These are phyloP conservation scores for Bolinopsis microptera DNA, from an alignment of 37 sponge, comb jelly and placozoan genomes.

Conservation along the genomic window DNA sequence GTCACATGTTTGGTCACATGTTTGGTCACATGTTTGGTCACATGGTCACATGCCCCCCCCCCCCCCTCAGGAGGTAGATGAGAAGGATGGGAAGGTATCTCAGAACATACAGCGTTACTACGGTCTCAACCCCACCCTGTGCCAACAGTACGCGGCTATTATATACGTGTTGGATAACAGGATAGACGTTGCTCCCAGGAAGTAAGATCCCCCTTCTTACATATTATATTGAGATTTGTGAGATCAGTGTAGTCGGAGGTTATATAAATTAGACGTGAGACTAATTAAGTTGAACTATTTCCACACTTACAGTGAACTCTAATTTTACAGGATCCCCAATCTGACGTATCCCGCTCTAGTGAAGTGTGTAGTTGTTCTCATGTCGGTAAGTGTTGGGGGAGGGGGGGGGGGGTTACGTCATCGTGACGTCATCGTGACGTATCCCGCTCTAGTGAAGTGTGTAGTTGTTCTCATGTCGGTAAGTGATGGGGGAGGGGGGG, in stretches of 20 bases:
- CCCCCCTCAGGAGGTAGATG: conserved; percentile 45
- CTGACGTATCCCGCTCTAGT: background rate
- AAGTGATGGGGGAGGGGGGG: no score
- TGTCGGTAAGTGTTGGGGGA: conserved; percentile 32
- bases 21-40: no score
- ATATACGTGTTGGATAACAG: conserved; percentile 45
- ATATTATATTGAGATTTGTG: no score
- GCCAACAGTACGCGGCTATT: conserved; percentile 62
- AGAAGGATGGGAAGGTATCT: conserved; percentile 37
- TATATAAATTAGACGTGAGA: no score
- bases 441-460: background rate
- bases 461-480: conserved; percentile 33
- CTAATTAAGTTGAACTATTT: no score
- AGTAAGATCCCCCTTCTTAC: conserved; percentile 35
- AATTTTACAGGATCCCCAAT: conserved; percentile 39
- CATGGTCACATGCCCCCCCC: no score
- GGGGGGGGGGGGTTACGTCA: no score
- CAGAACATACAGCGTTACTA: conserved; percentile 56
- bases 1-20: no score
- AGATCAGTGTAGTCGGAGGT: no score
- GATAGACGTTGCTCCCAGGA: conserved; percentile 21
- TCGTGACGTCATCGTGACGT: no score
- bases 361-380: conserved; percentile 2
- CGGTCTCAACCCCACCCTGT: background rate
- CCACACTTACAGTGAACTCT: background rate